Conservation (phyloP, 2,113 vertebrate genomes). For the Tetraodon nigroviridis region DNA sequence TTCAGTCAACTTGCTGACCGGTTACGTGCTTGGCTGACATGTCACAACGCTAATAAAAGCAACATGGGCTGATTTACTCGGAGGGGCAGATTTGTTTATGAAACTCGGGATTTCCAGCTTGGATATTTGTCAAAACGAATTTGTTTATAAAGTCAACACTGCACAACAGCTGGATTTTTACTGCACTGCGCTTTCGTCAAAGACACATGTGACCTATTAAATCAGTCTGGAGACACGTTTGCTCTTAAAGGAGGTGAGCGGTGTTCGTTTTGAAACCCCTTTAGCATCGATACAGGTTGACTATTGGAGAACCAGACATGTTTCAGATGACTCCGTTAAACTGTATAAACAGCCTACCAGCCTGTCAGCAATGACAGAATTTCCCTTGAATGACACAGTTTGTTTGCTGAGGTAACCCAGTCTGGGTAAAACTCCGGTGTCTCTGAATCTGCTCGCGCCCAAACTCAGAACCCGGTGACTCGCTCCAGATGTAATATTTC, state of each 20-base stretch:
- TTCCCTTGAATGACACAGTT: constrained; percentile 30
- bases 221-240: background rate
- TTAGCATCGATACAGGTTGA: background rate
- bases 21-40: constrained; percentile 51
- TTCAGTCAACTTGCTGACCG: constrained; percentile 44
- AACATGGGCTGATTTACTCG: constrained; percentile 51
- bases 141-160: constrained; percentile 54
- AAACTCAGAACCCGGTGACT: constrained; percentile 50
- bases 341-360: background rate
- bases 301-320: background rate
- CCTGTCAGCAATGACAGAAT: constrained; percentile 22
- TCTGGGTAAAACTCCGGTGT: constrained; percentile 41
- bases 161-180: constrained; percentile 41
- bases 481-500: constrained; percentile 66
- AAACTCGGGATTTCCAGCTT: constrained; percentile 36
- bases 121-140: constrained; percentile 53
- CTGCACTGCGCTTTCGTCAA: background rate
- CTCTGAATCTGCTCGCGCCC: constrained; percentile 40
- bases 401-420: constrained; percentile 37
- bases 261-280: background rate
- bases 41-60: constrained; percentile 66
- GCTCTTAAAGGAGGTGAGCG: background rate
- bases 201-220: background rate
- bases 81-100: constrained; percentile 56
- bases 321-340: constrained; percentile 6